Conservation (phyloP, 1,140 invertebrate species). For the Grapholita molesta region DNA sequence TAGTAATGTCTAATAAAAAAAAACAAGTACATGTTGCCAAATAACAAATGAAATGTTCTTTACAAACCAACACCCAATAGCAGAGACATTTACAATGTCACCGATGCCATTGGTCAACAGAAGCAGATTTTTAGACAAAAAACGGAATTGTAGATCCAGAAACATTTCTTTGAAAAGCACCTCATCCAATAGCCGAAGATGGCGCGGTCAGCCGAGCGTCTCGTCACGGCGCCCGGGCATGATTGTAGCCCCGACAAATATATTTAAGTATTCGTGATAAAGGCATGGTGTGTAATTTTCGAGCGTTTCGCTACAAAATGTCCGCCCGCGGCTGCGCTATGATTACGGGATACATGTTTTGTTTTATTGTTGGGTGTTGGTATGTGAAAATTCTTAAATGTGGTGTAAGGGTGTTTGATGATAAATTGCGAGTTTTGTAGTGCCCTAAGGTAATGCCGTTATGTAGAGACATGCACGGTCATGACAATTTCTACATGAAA, state of each 20-base stretch:
- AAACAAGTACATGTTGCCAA: not conserved
- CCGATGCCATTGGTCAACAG: too few relatives aligned
- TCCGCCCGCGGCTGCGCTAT: constrained; percentile 27
- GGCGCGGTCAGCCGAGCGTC: constrained; percentile 42
- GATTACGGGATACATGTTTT: constrained; percentile 11
- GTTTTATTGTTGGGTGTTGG: constrained; percentile 1
- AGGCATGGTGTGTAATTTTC: constrained; percentile 54
- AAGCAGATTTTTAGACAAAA: too few relatives aligned
- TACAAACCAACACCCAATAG: not conserved
- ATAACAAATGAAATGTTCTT: not conserved
- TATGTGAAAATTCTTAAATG: not conserved
- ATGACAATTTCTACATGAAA: too few relatives aligned
- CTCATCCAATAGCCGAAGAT: constrained; percentile 25
- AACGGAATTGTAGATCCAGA: too few relatives aligned
- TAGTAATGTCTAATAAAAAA: too few relatives aligned
- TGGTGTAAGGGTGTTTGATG: not conserved
- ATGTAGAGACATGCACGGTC: too few relatives aligned
- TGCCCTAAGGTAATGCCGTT: too few relatives aligned
- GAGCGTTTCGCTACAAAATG: constrained; percentile 43
- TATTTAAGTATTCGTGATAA: constrained; percentile 61
- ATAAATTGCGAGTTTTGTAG: not conserved
- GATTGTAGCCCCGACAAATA: constrained; percentile 60
- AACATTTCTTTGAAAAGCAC: constrained; percentile 7
- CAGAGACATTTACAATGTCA: too few relatives aligned
- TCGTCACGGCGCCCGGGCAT: constrained; percentile 55